phyloP scores from a whole-genome alignment of 2,113 vertebrate genomes.

The Axis porcinus region DNA sequence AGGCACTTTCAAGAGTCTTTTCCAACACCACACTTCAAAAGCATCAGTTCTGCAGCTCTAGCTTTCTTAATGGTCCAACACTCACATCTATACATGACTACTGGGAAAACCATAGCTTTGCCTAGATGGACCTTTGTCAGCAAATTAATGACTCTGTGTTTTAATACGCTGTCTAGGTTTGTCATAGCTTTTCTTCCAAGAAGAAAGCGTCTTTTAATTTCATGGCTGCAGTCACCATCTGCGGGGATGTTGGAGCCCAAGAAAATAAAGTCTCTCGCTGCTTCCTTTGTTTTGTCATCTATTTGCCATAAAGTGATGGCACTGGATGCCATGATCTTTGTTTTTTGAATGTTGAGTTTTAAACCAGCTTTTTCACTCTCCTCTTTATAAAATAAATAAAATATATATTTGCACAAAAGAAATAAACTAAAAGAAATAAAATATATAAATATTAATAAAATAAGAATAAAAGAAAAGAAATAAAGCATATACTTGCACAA shows the following conservation, averaged over 20 bases:
- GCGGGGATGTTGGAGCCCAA: background rate
- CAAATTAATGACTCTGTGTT: background rate
- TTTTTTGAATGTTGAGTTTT: background rate
- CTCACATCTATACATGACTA: background rate
- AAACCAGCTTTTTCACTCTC: background rate
- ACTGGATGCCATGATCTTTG: fast-evolving
- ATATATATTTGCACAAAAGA: background rate
- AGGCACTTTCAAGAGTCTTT: background rate
- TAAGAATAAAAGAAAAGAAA: background rate
- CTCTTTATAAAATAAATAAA: background rate
- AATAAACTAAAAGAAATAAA: background rate
- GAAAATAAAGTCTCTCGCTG: background rate
- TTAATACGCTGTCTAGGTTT: background rate
- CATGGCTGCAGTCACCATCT: background rate
- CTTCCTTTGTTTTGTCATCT: background rate
- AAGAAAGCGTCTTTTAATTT: background rate
- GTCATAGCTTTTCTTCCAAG: background rate
- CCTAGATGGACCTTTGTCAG: background rate
- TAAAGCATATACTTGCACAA: background rate
- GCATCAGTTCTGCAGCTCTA: background rate
- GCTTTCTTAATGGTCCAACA: background rate
- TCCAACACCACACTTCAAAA: background rate
- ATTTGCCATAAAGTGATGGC: background rate
- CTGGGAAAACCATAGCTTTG: background rate
- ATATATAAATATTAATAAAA: background rate